Conservation (phyloP, 2,797 vertebrate genomes). For the Dendrocincla fuliginosa region DNA sequence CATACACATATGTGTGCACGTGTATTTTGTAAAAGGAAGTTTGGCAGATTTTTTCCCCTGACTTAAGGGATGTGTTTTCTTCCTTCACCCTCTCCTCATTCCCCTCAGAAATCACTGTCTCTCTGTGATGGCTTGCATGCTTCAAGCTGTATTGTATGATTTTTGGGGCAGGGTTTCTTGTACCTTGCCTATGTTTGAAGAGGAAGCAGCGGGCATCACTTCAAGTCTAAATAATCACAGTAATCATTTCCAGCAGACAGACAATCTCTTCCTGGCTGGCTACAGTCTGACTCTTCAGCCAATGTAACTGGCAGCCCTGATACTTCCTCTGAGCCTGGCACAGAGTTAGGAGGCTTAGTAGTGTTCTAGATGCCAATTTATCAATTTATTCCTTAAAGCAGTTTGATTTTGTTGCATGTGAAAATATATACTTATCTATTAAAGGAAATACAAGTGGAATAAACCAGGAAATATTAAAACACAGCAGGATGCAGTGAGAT, state of each 20-base stretch:
- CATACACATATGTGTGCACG: rapidly evolving
- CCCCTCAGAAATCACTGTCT: not conserved
- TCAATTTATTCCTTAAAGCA: slow-evolving; percentile 57
- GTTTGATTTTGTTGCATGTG: slow-evolving; percentile 11
- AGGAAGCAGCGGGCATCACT: slow-evolving; percentile 18
- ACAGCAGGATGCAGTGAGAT: slow-evolving; percentile 31
- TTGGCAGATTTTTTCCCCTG: not conserved
- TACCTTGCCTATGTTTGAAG: not conserved
- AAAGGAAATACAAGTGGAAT: slow-evolving; percentile 23
- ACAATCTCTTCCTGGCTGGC: slow-evolving; percentile 14
- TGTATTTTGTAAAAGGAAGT: not conserved
- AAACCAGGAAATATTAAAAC: slow-evolving; percentile 55
- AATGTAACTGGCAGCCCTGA: slow-evolving; percentile 42
- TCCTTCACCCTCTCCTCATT: not conserved
- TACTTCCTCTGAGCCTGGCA: slow-evolving; percentile 47
- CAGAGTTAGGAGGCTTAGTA: slow-evolving; percentile 2
- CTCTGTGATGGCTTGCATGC: not conserved
- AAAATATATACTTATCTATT: slow-evolving; percentile 60
- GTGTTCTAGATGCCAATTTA: slow-evolving; percentile 48
- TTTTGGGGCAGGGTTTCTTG: not conserved
- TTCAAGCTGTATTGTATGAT: not conserved
- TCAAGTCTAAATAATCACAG: slow-evolving; percentile 46
- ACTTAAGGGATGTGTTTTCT: not conserved
- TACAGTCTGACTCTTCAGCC: slow-evolving; percentile 26
- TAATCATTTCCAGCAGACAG: slow-evolving; percentile 51